Evolutionary conservation across 2,797 vertebrate genomes (phyloP), one percentile per base, ranked within the genome.

Genomic region (Mallotus villosus): DNA sequence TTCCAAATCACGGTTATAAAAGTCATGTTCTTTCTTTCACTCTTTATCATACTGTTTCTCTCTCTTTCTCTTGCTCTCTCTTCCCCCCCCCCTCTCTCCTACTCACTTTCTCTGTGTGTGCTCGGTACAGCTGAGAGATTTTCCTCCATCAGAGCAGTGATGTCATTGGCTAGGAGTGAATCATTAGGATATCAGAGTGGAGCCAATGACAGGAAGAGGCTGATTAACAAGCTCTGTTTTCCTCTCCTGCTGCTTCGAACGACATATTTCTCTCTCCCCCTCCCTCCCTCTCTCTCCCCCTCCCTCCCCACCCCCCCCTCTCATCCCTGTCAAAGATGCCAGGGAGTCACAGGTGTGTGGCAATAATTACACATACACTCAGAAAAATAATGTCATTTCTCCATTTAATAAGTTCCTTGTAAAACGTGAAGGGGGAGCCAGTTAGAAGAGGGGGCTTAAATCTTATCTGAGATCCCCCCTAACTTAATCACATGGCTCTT

Each of bases 401-500:
- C 95, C 96, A 96, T 98, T 97, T 97, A 96, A 97, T 96, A 96
- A 95, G 94, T 97, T 96, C 96, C 95, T 95, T 90, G 94, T 94
- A 96, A 96, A 97, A 97, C 95, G 58, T 2, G 58, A n/a, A n/a
- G 41, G 41, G 37, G 25, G 65, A 63, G 66, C 68, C 67, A 57
- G 53, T 46, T 68, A 75, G 76, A 92, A 91, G 89, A 88, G 86
- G 81, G 94, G 88, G 93, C 93, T 89, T 83, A 85, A 95, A 96
- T 97, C 91, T 92, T 95, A 97, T 96, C 95, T 93, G 97, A 96
- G 97, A 96, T 93, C 94, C 93, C 88, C 90, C 95, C 96, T 99
- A 98, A 99, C 96, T 97, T 96, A 98, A 99, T 99, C 97, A 97
- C 95, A 96, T 95, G 95, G 97, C 97, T 98, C 95, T 98, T 98